phyloP scores from a whole-genome alignment of 2,797 vertebrate genomes.

The Tadarida brasiliensis region DNA sequence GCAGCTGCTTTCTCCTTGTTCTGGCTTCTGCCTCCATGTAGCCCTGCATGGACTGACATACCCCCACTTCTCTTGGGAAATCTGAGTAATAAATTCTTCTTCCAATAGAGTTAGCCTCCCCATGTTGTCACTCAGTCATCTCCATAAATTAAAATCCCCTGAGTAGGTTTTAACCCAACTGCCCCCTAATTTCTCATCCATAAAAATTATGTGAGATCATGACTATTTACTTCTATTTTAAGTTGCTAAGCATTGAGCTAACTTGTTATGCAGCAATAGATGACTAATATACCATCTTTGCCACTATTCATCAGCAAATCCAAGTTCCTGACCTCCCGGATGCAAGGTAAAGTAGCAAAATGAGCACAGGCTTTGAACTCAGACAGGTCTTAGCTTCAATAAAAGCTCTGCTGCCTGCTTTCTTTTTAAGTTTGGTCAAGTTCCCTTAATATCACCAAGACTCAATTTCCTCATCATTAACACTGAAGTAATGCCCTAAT shows the following conservation, averaged over 20 bases:
- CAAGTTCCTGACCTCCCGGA: not conserved
- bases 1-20: not conserved
- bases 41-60: not conserved
- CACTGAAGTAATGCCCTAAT: not conserved
- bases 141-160: not conserved
- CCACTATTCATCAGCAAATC: not conserved
- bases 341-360: not conserved
- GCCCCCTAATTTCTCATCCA: not conserved
- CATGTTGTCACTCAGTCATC: not conserved
- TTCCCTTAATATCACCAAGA: not conserved
- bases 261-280: not conserved
- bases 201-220: not conserved
- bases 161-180: not conserved
- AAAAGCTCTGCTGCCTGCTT: not conserved
- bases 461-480: not conserved
- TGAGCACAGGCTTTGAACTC: not conserved
- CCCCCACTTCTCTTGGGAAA: not conserved
- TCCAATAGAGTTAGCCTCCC: not conserved
- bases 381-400: not conserved
- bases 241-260: not conserved
- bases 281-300: not conserved
- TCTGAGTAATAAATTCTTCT: not conserved
- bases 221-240: constrained; percentile 2
- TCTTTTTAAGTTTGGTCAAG: not conserved
- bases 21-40: not conserved